Evolutionary conservation across 2,797 vertebrate genomes (phyloP).

Genomic region (Artibeus jamaicensis): DNA sequence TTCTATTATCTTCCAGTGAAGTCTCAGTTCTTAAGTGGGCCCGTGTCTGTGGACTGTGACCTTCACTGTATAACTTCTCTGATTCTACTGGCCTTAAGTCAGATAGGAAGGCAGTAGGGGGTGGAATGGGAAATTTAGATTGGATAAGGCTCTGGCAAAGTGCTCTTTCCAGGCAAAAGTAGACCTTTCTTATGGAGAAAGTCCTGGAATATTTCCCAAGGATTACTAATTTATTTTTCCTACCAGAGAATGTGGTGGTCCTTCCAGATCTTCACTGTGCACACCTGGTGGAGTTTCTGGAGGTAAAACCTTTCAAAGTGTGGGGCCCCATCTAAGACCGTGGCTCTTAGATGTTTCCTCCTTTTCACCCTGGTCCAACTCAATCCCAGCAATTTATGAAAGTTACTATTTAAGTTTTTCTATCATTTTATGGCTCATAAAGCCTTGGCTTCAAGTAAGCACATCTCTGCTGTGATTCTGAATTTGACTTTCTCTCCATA

Average conservation of each 20-base stretch:
- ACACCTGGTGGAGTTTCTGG: background rate
- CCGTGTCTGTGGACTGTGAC: background rate
- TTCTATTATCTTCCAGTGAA: background rate
- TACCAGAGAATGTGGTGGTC: background rate
- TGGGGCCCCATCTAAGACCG: background rate
- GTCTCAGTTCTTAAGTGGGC: background rate
- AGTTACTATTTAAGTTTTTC: background rate
- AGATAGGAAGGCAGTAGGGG: background rate
- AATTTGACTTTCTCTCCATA: background rate
- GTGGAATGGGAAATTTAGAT: background rate
- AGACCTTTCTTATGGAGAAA: background rate
- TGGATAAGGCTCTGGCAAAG: background rate
- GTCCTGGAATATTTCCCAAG: background rate
- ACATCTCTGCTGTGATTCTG: background rate
- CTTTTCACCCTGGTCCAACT: background rate
- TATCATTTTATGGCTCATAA: background rate
- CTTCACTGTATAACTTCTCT: background rate
- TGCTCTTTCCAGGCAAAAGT: background rate
- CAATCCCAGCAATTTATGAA: background rate
- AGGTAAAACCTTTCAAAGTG: background rate
- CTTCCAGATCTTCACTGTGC: background rate
- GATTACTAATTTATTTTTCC: background rate
- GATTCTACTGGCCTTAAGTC: background rate
- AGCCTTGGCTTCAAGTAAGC: background rate
- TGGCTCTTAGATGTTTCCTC: background rate